These are phyloP conservation scores for Lamellibrachia columna DNA, from an alignment of 2,888 invertebrate species.

Conservation along the genomic window DNA sequence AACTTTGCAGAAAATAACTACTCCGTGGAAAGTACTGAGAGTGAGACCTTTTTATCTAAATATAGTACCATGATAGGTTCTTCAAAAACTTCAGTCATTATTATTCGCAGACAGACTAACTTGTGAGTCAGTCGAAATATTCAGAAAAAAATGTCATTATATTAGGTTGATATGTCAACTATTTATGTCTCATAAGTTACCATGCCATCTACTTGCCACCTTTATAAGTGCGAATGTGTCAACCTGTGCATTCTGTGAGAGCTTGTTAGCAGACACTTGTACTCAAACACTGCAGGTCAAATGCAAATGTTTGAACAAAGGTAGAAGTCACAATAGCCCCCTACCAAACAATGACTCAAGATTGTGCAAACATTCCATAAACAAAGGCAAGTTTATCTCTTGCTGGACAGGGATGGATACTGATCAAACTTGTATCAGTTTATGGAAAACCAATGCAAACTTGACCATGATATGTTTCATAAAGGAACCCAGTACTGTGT, in stretches of 20 bases:
- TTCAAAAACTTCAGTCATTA: too few relatives aligned
- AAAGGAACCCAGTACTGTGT: not conserved
- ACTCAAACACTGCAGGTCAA: not conserved
- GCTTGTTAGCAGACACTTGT: not conserved
- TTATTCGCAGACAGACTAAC: too few relatives aligned
- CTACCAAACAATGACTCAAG: not conserved
- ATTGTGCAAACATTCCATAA: not conserved
- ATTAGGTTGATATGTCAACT: not conserved
- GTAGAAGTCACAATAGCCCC: not conserved
- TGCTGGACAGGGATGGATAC: not conserved
- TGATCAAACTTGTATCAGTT: not conserved
- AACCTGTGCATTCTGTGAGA: not conserved
- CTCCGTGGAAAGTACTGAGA: too few relatives aligned
- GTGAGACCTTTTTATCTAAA: too few relatives aligned
- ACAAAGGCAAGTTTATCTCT: not conserved
- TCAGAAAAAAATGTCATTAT: not conserved
- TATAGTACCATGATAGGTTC: too few relatives aligned
- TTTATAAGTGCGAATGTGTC: not conserved
- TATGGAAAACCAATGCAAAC: not conserved
- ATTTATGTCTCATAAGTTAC: not conserved
- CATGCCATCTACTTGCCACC: not conserved
- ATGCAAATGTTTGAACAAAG: slow-evolving; percentile 5
- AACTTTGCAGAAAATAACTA: too few relatives aligned
- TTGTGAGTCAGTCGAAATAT: too few relatives aligned
- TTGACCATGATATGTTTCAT: not conserved